These are phyloP conservation scores for Cynocephalus volans DNA, from an alignment of 2,113 vertebrate genomes.

Conservation along the genomic window DNA sequence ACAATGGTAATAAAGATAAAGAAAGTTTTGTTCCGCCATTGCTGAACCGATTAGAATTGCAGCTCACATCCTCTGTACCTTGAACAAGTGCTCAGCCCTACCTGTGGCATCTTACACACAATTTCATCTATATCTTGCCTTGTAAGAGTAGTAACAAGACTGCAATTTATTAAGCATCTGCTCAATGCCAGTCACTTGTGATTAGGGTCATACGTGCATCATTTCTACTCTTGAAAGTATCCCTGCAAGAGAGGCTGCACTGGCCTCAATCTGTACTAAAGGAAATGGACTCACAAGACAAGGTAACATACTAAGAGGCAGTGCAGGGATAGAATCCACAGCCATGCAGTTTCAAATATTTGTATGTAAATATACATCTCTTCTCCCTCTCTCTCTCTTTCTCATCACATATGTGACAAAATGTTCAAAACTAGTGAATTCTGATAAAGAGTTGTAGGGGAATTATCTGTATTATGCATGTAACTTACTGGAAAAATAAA, in stretches of 20 bases:
- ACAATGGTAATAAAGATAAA: not conserved
- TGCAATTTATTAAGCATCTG: not conserved
- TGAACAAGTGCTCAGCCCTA: not conserved
- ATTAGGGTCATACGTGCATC: not conserved
- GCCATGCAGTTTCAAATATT: not conserved
- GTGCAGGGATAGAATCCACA: not conserved
- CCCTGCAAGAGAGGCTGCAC: not conserved
- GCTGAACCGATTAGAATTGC: not conserved
- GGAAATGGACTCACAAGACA: not conserved
- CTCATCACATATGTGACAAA: not conserved
- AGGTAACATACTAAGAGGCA: not conserved
- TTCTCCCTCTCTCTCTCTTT: too few species aligned
- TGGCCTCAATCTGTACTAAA: not conserved
- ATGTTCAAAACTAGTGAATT: not conserved
- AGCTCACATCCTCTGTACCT: not conserved
- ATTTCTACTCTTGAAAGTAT: not conserved
- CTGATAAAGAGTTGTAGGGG: not conserved
- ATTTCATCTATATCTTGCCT: not conserved
- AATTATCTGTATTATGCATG: not conserved
- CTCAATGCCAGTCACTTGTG: not conserved
- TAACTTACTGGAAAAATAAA: constrained; percentile 16
- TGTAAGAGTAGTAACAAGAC: not conserved
- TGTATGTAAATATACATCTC: not conserved
- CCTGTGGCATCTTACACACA: not conserved
- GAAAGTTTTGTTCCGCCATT: not conserved